A percentile compares a stretch with the other conserved stretches of the same genome.
phyloP scores from a whole-genome alignment of 2,888 invertebrate species.

The Hyalella azteca region DNA sequence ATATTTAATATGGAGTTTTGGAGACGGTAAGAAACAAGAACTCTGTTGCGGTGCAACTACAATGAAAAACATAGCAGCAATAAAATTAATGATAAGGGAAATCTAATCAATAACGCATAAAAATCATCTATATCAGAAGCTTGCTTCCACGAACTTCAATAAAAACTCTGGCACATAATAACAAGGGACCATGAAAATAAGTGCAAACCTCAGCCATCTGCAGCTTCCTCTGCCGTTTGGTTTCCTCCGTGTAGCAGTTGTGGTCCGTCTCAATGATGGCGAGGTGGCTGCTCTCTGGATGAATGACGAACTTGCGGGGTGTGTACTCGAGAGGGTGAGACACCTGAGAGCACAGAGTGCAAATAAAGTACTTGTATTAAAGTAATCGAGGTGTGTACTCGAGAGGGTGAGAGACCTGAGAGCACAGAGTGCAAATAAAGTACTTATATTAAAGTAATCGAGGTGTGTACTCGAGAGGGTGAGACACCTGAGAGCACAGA shows the following conservation, averaged over 20 bases:
- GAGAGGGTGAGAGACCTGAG: slow-evolving; percentile 80
- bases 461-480: slow-evolving; percentile 94
- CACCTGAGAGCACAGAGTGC: slow-evolving; percentile 66
- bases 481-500: slow-evolving; percentile 70
- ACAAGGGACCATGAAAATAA: background rate
- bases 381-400: slow-evolving; percentile 97
- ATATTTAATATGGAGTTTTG: no score
- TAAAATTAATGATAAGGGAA: no score
- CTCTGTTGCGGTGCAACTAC: no score
- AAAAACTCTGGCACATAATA: no score
- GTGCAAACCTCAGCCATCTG: slow-evolving; percentile 86
- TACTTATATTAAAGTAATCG: no score
- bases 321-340: slow-evolving; percentile 93
- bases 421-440: slow-evolving; percentile 58
- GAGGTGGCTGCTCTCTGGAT: slow-evolving; percentile 87
- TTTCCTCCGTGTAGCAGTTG: slow-evolving; percentile 96
- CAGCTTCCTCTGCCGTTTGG: slow-evolving; percentile 86
- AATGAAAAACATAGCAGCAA: no score
- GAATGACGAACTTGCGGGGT: slow-evolving; percentile 91
- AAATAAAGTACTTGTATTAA: no score
- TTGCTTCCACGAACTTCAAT: no score
- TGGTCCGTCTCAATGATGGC: slow-evolving; percentile 96
- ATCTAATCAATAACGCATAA: no score
- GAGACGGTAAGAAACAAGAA: no score
- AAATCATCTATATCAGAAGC: no score